phyloP scores from a whole-genome alignment of 2,113 vertebrate species.

The Anser brachyrhynchus region DNA sequence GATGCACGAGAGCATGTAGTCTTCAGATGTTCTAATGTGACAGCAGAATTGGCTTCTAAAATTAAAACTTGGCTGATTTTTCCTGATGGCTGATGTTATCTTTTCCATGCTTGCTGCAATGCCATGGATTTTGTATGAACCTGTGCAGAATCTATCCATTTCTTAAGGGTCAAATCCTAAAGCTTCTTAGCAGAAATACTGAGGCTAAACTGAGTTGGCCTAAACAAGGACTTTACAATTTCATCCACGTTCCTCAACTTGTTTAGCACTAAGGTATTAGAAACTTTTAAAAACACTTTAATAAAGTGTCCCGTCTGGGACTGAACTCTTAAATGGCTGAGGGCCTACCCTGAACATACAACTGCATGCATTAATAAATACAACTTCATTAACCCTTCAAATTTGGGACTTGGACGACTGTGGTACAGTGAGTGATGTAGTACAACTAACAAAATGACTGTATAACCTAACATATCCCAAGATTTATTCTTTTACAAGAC shows the following conservation, averaged over 20 bases:
- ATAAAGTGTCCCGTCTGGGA: background rate
- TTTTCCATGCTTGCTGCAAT: background rate
- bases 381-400: background rate
- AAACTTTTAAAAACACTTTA: background rate
- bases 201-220: background rate
- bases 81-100: background rate
- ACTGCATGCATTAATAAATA: background rate
- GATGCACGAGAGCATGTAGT: background rate
- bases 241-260: background rate
- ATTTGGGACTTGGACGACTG: background rate
- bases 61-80: constrained; percentile 53
- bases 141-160: background rate
- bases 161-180: background rate
- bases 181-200: background rate
- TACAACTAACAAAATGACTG: background rate
- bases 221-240: background rate
- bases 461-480: background rate
- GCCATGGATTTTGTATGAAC: background rate
- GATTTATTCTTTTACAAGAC: background rate
- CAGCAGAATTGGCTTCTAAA: constrained; percentile 61
- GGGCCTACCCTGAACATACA: background rate
- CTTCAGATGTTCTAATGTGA: constrained; percentile 46
- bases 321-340: background rate
- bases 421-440: background rate
- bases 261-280: background rate